Base-by-base conservation (phyloP, 2,797 vertebrate genomes). In the Eulemur rubriventer region DNA sequence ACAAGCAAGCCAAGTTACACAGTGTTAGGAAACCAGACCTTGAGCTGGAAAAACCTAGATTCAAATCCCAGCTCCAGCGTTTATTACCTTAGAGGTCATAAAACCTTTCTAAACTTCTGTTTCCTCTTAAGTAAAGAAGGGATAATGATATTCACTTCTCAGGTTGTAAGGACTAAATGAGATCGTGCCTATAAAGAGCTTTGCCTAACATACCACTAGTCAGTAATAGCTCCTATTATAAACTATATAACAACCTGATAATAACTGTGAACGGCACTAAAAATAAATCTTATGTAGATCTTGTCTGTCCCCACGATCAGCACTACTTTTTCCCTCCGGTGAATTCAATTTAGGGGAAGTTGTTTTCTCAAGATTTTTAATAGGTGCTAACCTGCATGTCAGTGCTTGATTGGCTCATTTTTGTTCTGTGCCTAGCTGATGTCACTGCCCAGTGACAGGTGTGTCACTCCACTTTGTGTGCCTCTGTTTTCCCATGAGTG, bases 1-100 rank as follows among this genome's bases (percentile, higher is more conserved):
- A 70, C 26, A 55, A 35, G 57, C 69, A 70, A 93, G 70, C 88
- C 92, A 94, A 57, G 79, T 95, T 81, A 65, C 35, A 59, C 89
- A n/a, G 43, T 33, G 17, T 83, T 33, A 65, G 84, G 52, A 70
- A 57, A 50, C 43, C 46, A 50, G 30, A 16, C n/a, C 72, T 59
- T 20, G 52, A 80, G 50, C n/a, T 18, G n/a, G 82, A 75, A 33
- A 48, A 91, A n/a, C 11, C 46, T 75, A 28, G 33, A 78, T 91
- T 91, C 73, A 82, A 17, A 93, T 82, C 57, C 72, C 55, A 92
- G 35, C 41, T 92, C 48, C 1, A 17, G 43, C 12, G 11, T 38
- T 55, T n/a, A 80, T 50, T 55, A 33, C 80, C 76, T 81, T 63
- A 46, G 55, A 63, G n/a, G 18, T 63, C 89, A 30, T 72, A 86